These are phyloP conservation scores for Callocephalon fimbriatum DNA, from an alignment of 2,113 vertebrate genomes.

Conservation along the genomic window DNA sequence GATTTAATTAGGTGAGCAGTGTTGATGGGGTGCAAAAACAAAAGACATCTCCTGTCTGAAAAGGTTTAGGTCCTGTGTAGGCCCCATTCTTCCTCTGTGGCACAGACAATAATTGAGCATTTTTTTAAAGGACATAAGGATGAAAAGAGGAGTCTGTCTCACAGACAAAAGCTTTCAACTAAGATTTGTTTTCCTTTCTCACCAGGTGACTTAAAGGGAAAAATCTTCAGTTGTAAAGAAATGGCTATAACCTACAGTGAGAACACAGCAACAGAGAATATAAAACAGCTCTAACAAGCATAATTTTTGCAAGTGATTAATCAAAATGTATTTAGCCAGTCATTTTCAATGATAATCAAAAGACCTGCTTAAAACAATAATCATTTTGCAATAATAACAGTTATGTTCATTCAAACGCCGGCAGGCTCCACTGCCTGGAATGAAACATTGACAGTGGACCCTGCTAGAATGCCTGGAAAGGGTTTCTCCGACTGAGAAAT, in stretches of 20 bases:
- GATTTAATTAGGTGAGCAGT: no score
- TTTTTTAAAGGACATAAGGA: slow-evolving; percentile 78
- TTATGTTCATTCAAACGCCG: slow-evolving; percentile 54
- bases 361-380: slow-evolving; percentile 78
- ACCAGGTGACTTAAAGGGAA: slow-evolving; percentile 88
- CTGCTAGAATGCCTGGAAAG: background rate
- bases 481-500: slow-evolving; percentile 11
- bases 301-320: slow-evolving; percentile 81
- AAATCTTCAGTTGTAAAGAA: slow-evolving; percentile 69
- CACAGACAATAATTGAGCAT: slow-evolving; percentile 90
- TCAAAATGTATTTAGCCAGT: slow-evolving; percentile 80
- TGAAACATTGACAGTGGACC: background rate
- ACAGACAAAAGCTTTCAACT: slow-evolving; percentile 87
- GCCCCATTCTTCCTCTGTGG: slow-evolving; percentile 83
- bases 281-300: slow-evolving; percentile 80
- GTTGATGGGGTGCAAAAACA: slow-evolving; percentile 94
- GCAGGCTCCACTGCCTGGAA: slow-evolving; percentile 48
- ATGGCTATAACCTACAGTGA: slow-evolving; percentile 73
- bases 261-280: slow-evolving; percentile 80
- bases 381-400: slow-evolving; percentile 73
- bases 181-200: slow-evolving; percentile 84
- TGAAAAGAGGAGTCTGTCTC: slow-evolving; percentile 73
- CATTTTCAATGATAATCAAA: slow-evolving; percentile 78
- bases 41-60: slow-evolving; percentile 91
- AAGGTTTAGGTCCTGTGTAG: slow-evolving; percentile 89